Evolutionary conservation across 2,888 invertebrate species (phyloP), one percentile per base, ranked within the genome.

Genomic region (Neria commutata): DNA sequence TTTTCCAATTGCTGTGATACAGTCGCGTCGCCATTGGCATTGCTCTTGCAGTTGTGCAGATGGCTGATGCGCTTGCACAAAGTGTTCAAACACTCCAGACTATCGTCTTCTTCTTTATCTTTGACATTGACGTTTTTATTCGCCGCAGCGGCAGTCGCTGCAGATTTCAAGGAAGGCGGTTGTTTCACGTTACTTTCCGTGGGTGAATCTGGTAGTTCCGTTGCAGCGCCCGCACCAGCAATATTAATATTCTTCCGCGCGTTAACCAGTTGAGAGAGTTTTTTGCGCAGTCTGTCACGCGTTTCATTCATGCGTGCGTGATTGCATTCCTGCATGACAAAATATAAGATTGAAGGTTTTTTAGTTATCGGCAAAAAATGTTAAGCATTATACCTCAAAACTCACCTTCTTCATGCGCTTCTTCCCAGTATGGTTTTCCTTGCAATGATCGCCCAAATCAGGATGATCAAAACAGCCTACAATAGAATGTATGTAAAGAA

Each of bases 231-330:
- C 64, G 63, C 45, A 60, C 62, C 33, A 64, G 55, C 56, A 55
- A 48, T 58, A 56, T 65, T 73, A 24, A 73, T 69, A 60, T 70
- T 78, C 47, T 81, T 80, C 10, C 78, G 74, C 23, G 79, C 75
- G 60, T 72, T 79, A 0, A 78, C 74, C 54, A 81, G 70, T 64
- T 81, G 80, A 10, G 75, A 77, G 14, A 82, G 65, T 61, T 81
- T 80, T 55, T 82, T 82, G 10, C 82, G 79, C 42, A 82, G 56
- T 52, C 82, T 73, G 64, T 82, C 82, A 2, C 82, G 75, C 3
- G 82, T 82, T 65, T 82, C 81, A 57, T 80, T 81, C 59, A 78
- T 79, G 8, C 81, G 77, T 0, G 77, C 78, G 65, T 82, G 81
- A 65, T 74, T 80, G 60, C 80, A 81, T 61, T 81, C 81, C 75